Conservation (phyloP, 2,888 invertebrate genomes). For the Drosophila antonietae region DNA sequence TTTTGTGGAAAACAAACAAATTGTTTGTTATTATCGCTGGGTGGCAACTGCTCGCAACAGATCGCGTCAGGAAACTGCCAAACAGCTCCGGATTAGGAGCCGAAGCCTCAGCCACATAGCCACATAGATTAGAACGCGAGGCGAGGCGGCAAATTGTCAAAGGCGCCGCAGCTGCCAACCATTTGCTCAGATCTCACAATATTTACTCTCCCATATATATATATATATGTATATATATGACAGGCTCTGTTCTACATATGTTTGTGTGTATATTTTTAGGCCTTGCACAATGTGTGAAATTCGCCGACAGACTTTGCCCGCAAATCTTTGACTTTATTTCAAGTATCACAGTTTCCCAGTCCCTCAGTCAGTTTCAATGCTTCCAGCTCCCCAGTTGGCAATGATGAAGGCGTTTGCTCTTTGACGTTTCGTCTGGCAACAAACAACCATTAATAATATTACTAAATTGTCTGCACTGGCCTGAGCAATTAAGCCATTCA, state of each 20-base stretch:
- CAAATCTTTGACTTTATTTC: conserved; percentile 30
- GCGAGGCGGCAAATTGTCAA: conserved; percentile 74
- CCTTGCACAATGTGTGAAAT: conserved; percentile 69
- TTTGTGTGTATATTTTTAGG: conserved; percentile 45
- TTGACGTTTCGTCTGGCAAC: conserved; percentile 43
- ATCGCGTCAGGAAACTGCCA: conserved; percentile 60
- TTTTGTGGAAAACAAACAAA: conserved; percentile 71
- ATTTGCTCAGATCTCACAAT: conserved; percentile 61
- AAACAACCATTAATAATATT: conserved; percentile 48
- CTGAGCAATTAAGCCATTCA: conserved; percentile 52
- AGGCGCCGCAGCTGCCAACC: conserved; percentile 62
- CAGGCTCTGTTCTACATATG: conserved; percentile 9
- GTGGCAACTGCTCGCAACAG: conserved; percentile 58
- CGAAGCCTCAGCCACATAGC: conserved; percentile 6
- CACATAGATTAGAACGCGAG: conserved; percentile 39
- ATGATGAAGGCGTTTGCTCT: conserved; percentile 37
- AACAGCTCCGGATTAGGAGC: conserved; percentile 48
- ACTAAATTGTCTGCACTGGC: conserved; percentile 36
- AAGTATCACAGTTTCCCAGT: conserved; percentile 2
- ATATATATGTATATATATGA: neutral
- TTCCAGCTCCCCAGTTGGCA: conserved; percentile 8
- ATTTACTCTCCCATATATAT: conserved; percentile 50
- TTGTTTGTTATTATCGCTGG: conserved; percentile 78
- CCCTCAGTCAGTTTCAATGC: too few relatives aligned
- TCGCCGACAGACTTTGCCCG: conserved; percentile 55